Conservation (phyloP, 2,797 vertebrate species). For the Prunella strophiata region DNA sequence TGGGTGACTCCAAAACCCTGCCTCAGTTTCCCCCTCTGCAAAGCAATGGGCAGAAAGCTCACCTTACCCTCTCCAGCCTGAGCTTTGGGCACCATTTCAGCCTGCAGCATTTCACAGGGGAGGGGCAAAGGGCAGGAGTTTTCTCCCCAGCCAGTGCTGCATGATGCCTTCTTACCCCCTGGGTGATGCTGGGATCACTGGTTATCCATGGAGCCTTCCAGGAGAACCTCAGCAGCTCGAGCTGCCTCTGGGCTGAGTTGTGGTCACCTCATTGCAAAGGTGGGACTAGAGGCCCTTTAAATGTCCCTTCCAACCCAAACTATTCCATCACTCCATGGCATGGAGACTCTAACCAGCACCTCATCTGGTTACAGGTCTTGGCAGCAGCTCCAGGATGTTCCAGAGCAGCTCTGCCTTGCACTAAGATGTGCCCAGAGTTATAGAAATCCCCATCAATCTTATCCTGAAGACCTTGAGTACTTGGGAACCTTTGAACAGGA, state of each 20-base stretch:
- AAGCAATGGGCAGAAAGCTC: not conserved
- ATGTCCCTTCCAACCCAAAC: not conserved
- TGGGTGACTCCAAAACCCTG: rapidly evolving
- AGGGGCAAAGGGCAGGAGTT: not conserved
- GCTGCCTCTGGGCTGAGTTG: not conserved
- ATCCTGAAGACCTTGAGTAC: not conserved
- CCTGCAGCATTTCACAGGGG: not conserved
- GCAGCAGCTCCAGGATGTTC: not conserved
- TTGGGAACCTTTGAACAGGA: not conserved
- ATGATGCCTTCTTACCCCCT: not conserved
- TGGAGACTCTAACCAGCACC: not conserved
- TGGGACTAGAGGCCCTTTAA: not conserved
- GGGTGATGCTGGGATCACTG: not conserved
- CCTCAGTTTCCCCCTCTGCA: not conserved
- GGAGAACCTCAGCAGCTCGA: not conserved
- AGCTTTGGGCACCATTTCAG: not conserved
- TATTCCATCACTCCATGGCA: too few species aligned
- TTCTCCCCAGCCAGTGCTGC: not conserved
- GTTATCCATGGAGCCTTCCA: not conserved
- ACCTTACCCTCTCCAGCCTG: not conserved
- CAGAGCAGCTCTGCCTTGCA: not conserved
- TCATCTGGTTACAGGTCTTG: not conserved
- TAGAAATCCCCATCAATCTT: not conserved
- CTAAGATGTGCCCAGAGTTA: not conserved
- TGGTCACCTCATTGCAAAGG: not conserved